These are phyloP conservation scores for Emydocephalus ijimae DNA, from an alignment of 2,113 vertebrate species.

Conservation along the genomic window DNA sequence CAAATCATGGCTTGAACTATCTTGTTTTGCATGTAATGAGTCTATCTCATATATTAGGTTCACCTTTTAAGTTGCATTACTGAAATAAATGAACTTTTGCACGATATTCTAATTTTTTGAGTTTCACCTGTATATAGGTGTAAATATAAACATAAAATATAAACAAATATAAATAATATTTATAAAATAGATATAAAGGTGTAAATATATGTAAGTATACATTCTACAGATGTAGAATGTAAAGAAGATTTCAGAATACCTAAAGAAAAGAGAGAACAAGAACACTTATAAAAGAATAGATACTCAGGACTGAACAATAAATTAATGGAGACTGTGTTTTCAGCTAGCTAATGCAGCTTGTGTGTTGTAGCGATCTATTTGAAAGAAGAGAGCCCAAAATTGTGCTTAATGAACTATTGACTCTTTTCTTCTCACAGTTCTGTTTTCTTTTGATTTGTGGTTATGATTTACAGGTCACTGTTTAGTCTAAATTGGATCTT, in stretches of 20 bases:
- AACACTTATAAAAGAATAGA: slow-evolving; percentile 37
- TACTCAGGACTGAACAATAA: slow-evolving; percentile 10
- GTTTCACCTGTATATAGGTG: neutral
- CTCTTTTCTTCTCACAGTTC: slow-evolving; percentile 30
- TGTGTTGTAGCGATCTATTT: neutral
- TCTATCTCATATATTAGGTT: too few relatives aligned
- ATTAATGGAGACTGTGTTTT: neutral
- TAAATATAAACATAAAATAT: neutral
- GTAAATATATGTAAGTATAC: neutral
- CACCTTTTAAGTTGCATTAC: too few relatives aligned
- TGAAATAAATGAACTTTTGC: too few relatives aligned
- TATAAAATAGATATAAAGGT: neutral
- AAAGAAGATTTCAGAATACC: slow-evolving; percentile 40
- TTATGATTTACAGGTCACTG: slow-evolving; percentile 52
- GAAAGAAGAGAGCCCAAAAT: neutral
- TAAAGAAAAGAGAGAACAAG: slow-evolving; percentile 20
- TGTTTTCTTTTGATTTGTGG: slow-evolving; percentile 46
- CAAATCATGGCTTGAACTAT: too few relatives aligned
- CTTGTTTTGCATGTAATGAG: too few relatives aligned
- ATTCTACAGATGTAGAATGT: slow-evolving; percentile 8
- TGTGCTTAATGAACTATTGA: slow-evolving; percentile 12
- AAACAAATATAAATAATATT: neutral
- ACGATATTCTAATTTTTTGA: too few relatives aligned
- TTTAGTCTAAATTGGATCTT: slow-evolving; percentile 52
- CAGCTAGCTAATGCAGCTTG: neutral